phyloP scores from a whole-genome alignment of 2,113 vertebrate genomes.

The Zosterops borbonicus region DNA sequence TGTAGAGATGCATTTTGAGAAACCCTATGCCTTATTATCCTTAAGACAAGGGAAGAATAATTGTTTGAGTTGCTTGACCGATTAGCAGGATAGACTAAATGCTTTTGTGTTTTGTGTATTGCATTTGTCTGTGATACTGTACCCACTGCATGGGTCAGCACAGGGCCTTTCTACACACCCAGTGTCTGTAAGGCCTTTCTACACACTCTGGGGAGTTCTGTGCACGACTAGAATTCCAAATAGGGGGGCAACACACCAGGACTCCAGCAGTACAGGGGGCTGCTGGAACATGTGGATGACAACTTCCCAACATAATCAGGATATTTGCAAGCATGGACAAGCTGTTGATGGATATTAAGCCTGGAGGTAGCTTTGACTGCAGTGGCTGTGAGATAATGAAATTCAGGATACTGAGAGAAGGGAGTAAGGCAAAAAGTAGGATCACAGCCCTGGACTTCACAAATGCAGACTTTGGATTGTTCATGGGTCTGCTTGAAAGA shows the following conservation, averaged over 20 bases:
- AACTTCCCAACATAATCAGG: neutral
- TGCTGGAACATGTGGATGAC: neutral
- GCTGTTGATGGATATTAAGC: neutral
- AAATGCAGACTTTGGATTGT: neutral
- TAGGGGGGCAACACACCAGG: neutral
- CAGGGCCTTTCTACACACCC: neutral
- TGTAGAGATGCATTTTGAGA: neutral
- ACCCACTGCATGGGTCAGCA: neutral
- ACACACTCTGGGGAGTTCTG: neutral
- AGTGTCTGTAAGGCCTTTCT: neutral
- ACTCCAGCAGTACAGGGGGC: neutral
- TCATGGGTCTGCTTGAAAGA: neutral
- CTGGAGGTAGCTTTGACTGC: neutral
- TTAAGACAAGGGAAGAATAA: neutral
- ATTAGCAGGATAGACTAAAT: neutral
- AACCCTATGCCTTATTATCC: neutral
- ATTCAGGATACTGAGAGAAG: neutral
- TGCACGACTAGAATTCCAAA: neutral
- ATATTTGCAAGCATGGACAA: neutral
- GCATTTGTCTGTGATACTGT: neutral
- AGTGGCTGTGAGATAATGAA: neutral
- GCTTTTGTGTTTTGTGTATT: neutral
- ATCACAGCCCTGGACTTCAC: neutral
- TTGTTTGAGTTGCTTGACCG: neutral
- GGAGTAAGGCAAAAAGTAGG: neutral